Evolutionary conservation across 2,888 invertebrate species (phyloP), one percentile per base, ranked within the genome.

Genomic region (Ennomos quercinarius): DNA sequence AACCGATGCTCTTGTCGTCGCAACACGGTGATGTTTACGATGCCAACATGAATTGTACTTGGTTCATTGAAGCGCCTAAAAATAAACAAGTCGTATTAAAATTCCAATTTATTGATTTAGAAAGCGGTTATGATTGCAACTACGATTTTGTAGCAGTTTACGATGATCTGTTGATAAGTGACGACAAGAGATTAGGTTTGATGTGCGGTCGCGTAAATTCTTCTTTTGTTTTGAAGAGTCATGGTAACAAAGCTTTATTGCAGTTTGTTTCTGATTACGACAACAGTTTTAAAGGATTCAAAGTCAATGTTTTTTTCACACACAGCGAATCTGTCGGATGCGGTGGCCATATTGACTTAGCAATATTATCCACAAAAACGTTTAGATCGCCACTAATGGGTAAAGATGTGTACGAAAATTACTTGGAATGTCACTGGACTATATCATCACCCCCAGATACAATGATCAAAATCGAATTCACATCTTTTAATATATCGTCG

Each of bases 341-440:
- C 76, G 97, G 97, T 45, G 96, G 96, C 43, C 79, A 74, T 2
- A 83, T 96, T n/a, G 87, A 93, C 61, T 74, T 96, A 59, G 93
- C 89, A 0, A 69, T 81, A 0, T 78, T 84, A 56, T 79, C 84
- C 5, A 66, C 83, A 10, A 68, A 78, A 40, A 82, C 61, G 45
- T 84, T 95, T 8, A 90, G 83, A 68, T 83, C 89, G 17, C 89
- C 89, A 12, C 68, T 85, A 1, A 74, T 89, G 41, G 76, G 68
- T 40, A 72, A 82, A 27, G 86, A 93, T 0, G 81, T 82, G 1
- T 96, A 96, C 75, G 95, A 95, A 65, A 83, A 93, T 40, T 89
- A 93, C 67, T 89, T 97, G 68, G 96, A 97, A 69, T 98, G 98
- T 76, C 91, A 94, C 48, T 98, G 97, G 96, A 82, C 86, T 5